A percentile compares a stretch with the other conserved stretches of the same genome.
phyloP scores from a whole-genome alignment of 2,888 invertebrate species.

The Lacanobia oleracea region DNA sequence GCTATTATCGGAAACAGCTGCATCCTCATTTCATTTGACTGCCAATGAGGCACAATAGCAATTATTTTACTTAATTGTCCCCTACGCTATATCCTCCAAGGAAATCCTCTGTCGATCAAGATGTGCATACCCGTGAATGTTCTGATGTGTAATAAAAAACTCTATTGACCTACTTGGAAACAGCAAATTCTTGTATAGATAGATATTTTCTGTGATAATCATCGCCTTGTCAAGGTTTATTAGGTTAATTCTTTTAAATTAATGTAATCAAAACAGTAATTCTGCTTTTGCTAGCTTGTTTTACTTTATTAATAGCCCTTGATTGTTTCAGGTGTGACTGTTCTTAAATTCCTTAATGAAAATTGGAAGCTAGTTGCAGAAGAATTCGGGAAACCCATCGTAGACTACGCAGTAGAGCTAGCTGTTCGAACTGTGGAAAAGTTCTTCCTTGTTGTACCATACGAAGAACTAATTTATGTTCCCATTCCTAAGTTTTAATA shows the following conservation, averaged over 20 bases:
- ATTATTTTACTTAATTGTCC: conserved; percentile 43
- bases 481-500: conserved; percentile 75
- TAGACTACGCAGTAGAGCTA: conserved; percentile 85
- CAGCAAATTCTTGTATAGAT: background rate
- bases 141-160: conserved; percentile 26
- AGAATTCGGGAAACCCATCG: conserved; percentile 86
- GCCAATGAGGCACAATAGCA: conserved; percentile 32
- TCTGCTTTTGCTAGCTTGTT: background rate
- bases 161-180: conserved; percentile 26
- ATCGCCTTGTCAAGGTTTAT: conserved; percentile 24
- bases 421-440: conserved; percentile 82
- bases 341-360: conserved; percentile 82
- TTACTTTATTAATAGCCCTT: background rate
- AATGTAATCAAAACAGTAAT: conserved; percentile 3
- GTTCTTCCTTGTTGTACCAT: conserved; percentile 84
- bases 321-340: conserved; percentile 80
- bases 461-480: conserved; percentile 82
- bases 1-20: conserved; percentile 12
- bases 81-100: conserved; percentile 32
- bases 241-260: conserved; percentile 10
- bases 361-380: conserved; percentile 84
- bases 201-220: conserved; percentile 9
- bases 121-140: conserved; percentile 39
- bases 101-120: conserved; percentile 54
- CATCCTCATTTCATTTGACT: conserved; percentile 20